Evolutionary conservation across 2,888 invertebrate species (phyloP), one percentile per base, ranked within the genome.

Genomic region (Magallana nippona): DNA sequence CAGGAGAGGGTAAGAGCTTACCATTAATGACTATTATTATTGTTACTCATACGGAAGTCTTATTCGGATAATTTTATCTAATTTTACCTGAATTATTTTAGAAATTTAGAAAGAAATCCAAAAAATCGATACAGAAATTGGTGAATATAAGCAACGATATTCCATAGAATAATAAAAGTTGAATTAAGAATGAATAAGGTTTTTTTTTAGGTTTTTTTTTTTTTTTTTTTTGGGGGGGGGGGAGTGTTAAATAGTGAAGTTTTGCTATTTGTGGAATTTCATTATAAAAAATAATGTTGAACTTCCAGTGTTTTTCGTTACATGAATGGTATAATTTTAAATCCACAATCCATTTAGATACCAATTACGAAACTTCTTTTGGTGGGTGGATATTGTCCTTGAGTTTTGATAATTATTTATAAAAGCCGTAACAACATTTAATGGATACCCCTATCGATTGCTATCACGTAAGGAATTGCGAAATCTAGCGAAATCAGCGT

Each of bases 1-100:
- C 63, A 27, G 22, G 27, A 13, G 2, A 63, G 63, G 63, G 63
- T 63, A 63, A 63, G 63, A 63, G n/a, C n/a, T n/a, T 60, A n/a
- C n/a, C n/a, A 60, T 60, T 60, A n/a, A n/a, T 17, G n/a, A 60
- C 17, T 60, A n/a, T n/a, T 1, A n/a, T 60, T n/a, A 60, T 60
- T 60, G 5, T 60, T 11, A 22, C 13, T 22, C 11, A 1, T 19
- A 63, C 32, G 11, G 10, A 44, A 27, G 2, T 27, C 27, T 19
- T 19, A 1, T 22, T 1, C 10, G 22, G 10, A 13, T 22, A 8
- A 63, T 63, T 22, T 11, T 1, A 3, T 13, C 13, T 22, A 13
- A 27, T 22, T 22, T 63, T 63, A 22, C 11, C 27, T 11, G 32
- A 11, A 13, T n/a, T 3, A 8, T 60, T n/a, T 60, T n/a, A n/a